Conservation (phyloP, 2,113 vertebrate species). For the Malurus alboscapulatus region DNA sequence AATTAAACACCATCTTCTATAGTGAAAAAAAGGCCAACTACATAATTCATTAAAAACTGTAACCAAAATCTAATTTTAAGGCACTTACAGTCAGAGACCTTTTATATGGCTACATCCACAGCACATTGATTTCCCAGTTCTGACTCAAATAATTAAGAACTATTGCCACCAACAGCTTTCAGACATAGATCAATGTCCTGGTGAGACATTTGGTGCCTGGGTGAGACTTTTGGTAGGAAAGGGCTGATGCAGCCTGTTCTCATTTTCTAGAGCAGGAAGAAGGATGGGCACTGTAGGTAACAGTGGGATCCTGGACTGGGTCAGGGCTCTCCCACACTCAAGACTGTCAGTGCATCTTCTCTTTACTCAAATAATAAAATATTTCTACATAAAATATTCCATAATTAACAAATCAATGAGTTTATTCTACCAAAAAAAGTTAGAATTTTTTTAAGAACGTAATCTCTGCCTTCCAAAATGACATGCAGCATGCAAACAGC, state of each 20-base stretch:
- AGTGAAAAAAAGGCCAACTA: neutral
- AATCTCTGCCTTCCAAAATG: neutral
- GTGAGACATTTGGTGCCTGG: neutral
- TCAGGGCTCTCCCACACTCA: neutral
- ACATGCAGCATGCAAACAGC: neutral
- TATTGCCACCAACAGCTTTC: neutral
- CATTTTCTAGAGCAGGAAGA: neutral
- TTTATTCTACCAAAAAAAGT: neutral
- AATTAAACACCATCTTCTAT: neutral
- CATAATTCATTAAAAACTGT: neutral
- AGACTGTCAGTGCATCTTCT: neutral
- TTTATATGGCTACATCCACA: neutral
- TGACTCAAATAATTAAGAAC: neutral
- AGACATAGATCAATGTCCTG: rapidly evolving
- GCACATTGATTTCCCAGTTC: neutral
- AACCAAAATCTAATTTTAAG: neutral
- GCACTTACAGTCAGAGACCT: neutral
- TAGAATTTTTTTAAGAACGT: neutral
- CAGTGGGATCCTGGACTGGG: neutral
- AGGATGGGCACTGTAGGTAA: neutral
- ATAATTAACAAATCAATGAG: neutral
- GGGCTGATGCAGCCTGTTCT: neutral
- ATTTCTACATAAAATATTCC: neutral
- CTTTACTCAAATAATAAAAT: neutral
- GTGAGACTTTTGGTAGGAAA: neutral